Evolutionary conservation across 1,140 invertebrate species (phyloP), one percentile per base, ranked within the genome.

Genomic region (Lithobius niger): DNA sequence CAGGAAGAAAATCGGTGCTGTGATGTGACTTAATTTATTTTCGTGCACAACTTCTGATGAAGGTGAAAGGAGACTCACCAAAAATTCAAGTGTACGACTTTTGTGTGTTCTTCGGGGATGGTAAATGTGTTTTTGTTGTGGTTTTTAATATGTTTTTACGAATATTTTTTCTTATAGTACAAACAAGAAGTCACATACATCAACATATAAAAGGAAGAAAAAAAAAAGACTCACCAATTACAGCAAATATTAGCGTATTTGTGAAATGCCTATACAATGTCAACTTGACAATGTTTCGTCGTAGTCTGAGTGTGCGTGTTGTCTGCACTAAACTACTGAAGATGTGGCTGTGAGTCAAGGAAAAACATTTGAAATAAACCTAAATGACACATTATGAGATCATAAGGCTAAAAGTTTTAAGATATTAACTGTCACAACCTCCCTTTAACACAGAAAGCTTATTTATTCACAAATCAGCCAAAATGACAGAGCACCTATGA

Each of bases 251-350:
- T 54, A 96, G 75, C 15, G 88, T 89, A 72, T 94, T 94, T 27
- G 89, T 94, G 69, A 96, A 96, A 72, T 95, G 87, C 60, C 82
- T 77, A 71, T 95, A 96, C 36, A 96, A 70, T 16, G 82, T 77
- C n/a, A 95, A 71, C 72, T 96, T 96, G 54, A 94, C 84, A 65
- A 87, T 74, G 71, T 90, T 88, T 66, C 81, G 78, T 61, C 91
- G 71, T 53, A 96, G 73, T 61, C 88, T 75, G 49, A 96, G 73
- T 6, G 89, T 91, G 56, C 90, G 71, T 45, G 86, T 94, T 1
- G 92, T 96, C 65, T 87, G 82, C 10, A 91, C 81, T 18, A 96
- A 74, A n/a, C 83, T 85, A 1, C 74, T 73, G 61, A 79, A 78
- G 26, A 78, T 73, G 66, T 75, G 65, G n/a, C n/a, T n/a, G n/a